Evolutionary conservation across 1,140 invertebrate genomes (phyloP), one percentile per base, ranked within the genome.

Genomic region (Maniola jurtina): DNA sequence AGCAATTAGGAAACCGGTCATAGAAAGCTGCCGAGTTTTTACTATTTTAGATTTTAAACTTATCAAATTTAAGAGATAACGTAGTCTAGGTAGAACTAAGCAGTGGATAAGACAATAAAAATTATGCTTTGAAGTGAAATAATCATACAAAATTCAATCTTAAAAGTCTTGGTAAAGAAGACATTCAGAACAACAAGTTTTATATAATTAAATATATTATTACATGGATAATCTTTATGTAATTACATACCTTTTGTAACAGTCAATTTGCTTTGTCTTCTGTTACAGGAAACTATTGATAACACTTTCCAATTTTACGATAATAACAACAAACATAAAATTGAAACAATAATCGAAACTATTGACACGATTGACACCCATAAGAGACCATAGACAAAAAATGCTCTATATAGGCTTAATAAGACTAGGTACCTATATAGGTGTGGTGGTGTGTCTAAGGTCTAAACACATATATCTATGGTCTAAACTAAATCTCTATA

Each of bases 291-390:
- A n/a, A 64, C 33, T 59, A 35, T 45, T 54, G 56, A 68, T 59
- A 68, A 57, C 68, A 71, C 65, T 71, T 64, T 64, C 57, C 68
- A 72, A 71, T 70, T 72, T 60, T 61, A 69, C 67, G 64, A 80
- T 75, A 72, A 72, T 73, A 80, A 83, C 70, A 79, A 81, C 76
- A 83, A 80, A 76, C 73, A 74, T 70, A 67, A 61, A 79, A 77
- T 76, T 64, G 63, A 75, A 79, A 77, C 71, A 78, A 77, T 65
- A 76, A 77, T 77, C 67, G 65, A 75, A 79, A 77, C 70, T 80
- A 80, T 84, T 83, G 79, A 81, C 75, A 76, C 76, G 64, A 79
- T 73, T 73, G 63, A 70, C 63, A 69, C 67, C 64, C 42, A 25
- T 25, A 38, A 58, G 36, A 70, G 64, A 72, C 64, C 72, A 81